These are phyloP conservation scores for Tinamus guttatus DNA, from an alignment of 2,113 vertebrate genomes.

Conservation along the genomic window DNA sequence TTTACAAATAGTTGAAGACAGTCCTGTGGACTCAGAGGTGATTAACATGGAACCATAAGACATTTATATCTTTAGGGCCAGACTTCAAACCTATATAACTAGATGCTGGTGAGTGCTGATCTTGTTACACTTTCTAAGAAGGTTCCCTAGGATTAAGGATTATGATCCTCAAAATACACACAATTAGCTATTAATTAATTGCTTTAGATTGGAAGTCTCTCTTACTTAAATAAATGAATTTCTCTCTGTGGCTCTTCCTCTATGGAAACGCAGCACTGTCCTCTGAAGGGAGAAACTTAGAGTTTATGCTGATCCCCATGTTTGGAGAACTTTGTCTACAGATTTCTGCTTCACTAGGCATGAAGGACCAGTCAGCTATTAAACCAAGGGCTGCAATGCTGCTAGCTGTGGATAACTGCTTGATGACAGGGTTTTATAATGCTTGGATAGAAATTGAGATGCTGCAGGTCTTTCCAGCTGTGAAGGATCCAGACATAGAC, in stretches of 20 bases:
- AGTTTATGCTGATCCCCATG: neutral
- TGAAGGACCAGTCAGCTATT: neutral
- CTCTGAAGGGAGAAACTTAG: neutral
- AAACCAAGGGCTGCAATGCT: neutral
- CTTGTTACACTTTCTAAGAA: neutral
- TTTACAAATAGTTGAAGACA: neutral
- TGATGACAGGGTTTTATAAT: neutral
- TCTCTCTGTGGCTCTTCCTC: neutral
- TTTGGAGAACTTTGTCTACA: neutral
- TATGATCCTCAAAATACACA: neutral
- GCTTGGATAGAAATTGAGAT: neutral
- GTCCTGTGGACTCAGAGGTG: neutral
- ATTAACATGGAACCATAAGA: neutral
- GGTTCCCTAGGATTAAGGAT: neutral
- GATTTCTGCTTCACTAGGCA: constrained; percentile 24
- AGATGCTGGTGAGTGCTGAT: neutral
- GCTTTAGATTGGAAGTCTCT: neutral
- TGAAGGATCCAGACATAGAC: neutral
- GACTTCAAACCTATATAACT: neutral
- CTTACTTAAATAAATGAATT: neutral
- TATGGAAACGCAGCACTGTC: neutral
- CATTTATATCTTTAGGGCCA: neutral
- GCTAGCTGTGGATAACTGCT: neutral
- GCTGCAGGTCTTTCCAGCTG: neutral
- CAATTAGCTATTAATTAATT: neutral